These are phyloP conservation scores for Mizuhopecten yessoensis DNA, from an alignment of 1,140 invertebrate genomes.

Conservation along the genomic window DNA sequence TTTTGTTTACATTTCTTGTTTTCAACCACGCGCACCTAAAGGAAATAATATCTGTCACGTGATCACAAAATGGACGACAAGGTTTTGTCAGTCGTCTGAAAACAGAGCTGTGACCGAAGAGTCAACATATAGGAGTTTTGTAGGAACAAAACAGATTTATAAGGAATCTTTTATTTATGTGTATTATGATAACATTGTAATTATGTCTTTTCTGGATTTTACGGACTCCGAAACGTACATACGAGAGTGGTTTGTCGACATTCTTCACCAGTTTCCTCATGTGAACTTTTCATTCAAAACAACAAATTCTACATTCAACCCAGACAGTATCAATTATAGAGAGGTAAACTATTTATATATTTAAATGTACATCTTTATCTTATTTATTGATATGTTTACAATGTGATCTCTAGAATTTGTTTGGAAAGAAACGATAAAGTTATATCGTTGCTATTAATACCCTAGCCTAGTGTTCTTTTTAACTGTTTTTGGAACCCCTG, in stretches of 20 bases:
- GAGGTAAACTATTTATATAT: slow-evolving; percentile 87
- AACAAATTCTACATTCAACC: slow-evolving; percentile 95
- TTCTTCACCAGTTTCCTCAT: slow-evolving; percentile 91
- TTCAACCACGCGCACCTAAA: not conserved
- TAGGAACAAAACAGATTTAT: not conserved
- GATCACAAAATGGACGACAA: slow-evolving; percentile 56
- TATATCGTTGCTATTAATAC: no score
- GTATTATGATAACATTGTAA: not conserved
- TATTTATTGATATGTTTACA: no score
- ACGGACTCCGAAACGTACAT: slow-evolving; percentile 43
- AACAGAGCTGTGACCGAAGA: not conserved
- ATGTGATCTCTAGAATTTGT: no score
- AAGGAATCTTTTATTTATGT: not conserved
- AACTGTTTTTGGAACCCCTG: no score
- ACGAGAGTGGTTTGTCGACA: slow-evolving; percentile 87
- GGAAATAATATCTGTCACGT: slow-evolving; percentile 50
- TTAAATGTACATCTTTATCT: no score
- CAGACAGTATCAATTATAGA: slow-evolving; percentile 93
- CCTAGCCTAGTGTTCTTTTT: no score
- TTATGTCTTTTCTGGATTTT: not conserved
- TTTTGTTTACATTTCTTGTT: slow-evolving; percentile 33
- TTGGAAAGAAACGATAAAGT: no score
- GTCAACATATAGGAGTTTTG: not conserved
- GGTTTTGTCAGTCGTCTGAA: slow-evolving; percentile 33
- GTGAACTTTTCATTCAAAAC: slow-evolving; percentile 90